A percentile compares a stretch with the other conserved stretches of the same genome.
Conservation (phyloP, 2,888 invertebrate species). For the Petrolisthes manimaculis region DNA sequence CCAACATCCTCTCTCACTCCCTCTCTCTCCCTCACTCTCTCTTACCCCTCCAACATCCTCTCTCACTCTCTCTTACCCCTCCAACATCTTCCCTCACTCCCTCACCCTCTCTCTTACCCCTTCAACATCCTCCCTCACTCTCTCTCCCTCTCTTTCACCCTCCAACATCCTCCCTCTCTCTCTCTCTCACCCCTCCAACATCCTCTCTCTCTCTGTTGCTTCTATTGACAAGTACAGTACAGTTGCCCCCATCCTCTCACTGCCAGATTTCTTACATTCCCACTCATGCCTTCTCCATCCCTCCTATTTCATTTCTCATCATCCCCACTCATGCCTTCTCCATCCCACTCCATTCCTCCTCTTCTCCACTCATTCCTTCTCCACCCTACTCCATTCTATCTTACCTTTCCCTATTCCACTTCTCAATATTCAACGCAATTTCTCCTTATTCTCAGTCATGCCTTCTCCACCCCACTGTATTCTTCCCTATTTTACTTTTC, state of each 20-base stretch:
- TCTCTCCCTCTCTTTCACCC: constrained; percentile 8
- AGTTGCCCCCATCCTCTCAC: too few species aligned
- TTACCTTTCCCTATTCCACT: background rate
- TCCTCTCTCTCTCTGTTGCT: background rate
- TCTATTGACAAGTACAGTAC: too few species aligned
- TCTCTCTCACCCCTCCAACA: background rate
- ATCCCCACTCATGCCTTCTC: background rate
- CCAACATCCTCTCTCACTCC: background rate
- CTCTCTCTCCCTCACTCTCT: background rate
- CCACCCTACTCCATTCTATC: background rate
- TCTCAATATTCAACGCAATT: background rate
- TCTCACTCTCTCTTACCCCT: background rate
- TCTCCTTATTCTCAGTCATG: background rate
- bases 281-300: background rate
- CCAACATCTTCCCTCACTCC: background rate
- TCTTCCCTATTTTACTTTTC: too few species aligned
- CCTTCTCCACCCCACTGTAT: background rate
- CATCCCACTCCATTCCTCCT: background rate
- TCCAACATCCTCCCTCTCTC: background rate
- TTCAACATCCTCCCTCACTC: background rate
- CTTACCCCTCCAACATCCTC: background rate
- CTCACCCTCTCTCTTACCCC: background rate
- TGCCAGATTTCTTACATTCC: background rate
- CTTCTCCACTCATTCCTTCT: background rate
- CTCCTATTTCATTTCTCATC: background rate